Base-by-base conservation (phyloP, 2,113 vertebrate genomes). In the Calidris pygmaea region DNA sequence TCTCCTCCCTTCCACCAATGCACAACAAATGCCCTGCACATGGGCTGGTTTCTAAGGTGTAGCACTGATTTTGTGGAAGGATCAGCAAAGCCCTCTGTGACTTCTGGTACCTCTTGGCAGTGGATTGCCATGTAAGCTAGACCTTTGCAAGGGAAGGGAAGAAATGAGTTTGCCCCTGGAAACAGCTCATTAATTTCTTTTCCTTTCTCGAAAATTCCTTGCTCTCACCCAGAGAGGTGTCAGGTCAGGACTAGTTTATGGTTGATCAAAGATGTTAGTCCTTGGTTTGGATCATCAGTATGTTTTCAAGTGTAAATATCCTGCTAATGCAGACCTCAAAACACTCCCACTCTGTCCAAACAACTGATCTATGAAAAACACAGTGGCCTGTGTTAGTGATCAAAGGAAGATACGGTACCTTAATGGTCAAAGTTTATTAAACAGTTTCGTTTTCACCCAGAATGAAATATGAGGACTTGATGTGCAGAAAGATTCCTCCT, bases 241-340 rank as follows among this genome's bases (percentile, higher is more conserved):
- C 87, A 89, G 93, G 95, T 97, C 95, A 97, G 71, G 83, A 90
- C 73, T 80, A 78, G 70, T 95, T 95, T 93, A 81, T 84, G 81
- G 93, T 47, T 96, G 90, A 97, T 96, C 94, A 97, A 96, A 96
- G 95, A 96, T 92, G 75, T 87, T 75, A 94, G 74, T 59, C 63
- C 75, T 94, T 82, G 89, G 81, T 89, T 94, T 87, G 88, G 93
- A 81, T 93, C 90, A 85, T 74, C 78, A 71, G 89, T 79, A 85
- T 89, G 85, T 97, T 96, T 97, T 94, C 91, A 95, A 96, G 93
- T 95, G 89, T 96, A 97, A 97, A 97, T 97, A 97, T 96, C 95
- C 96, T 96, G 95, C 94, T 96, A 95, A 93, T 68, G 85, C 85
- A 94, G 86, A 62, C 91, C 86, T 95, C 65, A 45, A 4, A 94